Base-by-base conservation (phyloP, 2,797 vertebrate species). In the Holocentrus rufus region DNA sequence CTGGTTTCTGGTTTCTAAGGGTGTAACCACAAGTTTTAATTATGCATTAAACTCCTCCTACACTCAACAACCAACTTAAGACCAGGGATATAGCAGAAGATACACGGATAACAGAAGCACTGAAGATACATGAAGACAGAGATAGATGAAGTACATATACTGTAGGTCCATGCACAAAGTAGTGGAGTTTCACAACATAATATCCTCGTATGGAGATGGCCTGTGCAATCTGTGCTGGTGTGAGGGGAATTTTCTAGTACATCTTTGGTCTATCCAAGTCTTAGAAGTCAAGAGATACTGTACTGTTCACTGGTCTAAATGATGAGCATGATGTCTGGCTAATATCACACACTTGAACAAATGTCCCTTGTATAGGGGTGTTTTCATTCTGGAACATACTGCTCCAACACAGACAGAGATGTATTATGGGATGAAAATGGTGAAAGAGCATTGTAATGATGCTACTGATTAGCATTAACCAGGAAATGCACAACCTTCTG, bases 401-500 rank as follows among this genome's bases (percentile, higher is more conserved):
- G n/a, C 17, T 50, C 2, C 47, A 50, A 9, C 18, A 50, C 9
- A 7, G 47, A 20, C 8, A 50, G n/a, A 50, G n/a, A n/a, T 20
- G 47, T 6, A 50, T 50, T 20, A 50, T 50, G 47, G 9, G 47
- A 50, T 50, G 47, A 7, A 49, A 18, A n/a, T 49, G 5, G 18
- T 53, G 13, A 4, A 14, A 44, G 2, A 14, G 2, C 17, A 15
- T 44, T 44, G 42, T 15, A 15, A 44, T 44, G 42, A 44, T 42
- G 11, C 17, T 17, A 49, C 34, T 65, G 39, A 17, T 56, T 49
- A 36, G 22, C 27, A 49, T 70, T 69, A 68, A 61, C 61, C 73
- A 77, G 76, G 71, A 88, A 73, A 69, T 74, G 52, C 46, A 56
- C 34, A 1, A 15, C 23, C 53, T 52, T 53, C 49, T 49, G 25